phyloP scores from a whole-genome alignment of 2,888 invertebrate species.

The Xestia c-nigrum region DNA sequence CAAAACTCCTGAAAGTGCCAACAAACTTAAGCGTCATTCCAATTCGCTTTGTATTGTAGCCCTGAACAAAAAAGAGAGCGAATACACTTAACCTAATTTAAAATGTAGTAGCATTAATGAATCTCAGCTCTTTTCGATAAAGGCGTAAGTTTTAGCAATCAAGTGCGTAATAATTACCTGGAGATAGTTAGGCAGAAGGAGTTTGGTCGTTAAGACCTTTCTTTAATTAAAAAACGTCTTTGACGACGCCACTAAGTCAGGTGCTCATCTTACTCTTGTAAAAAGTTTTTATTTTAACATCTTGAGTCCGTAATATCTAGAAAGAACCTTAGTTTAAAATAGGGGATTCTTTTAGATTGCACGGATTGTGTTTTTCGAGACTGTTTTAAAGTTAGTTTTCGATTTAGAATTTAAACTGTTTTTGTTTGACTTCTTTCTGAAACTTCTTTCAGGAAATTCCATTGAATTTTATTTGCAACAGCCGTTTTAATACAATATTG shows the following conservation, averaged over 20 bases:
- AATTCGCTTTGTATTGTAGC: constrained; percentile 23
- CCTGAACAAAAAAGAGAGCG: constrained; percentile 34
- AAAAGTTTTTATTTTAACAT: constrained; percentile 58
- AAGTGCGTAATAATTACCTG: constrained; percentile 59
- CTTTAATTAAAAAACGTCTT: constrained; percentile 67
- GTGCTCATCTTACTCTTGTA: constrained; percentile 43
- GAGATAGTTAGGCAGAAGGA: constrained; percentile 48
- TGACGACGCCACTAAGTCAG: constrained; percentile 57
- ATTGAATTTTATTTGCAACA: constrained; percentile 14
- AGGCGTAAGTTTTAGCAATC: constrained; percentile 46
- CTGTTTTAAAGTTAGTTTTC: constrained; percentile 25
- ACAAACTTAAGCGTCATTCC: constrained; percentile 35
- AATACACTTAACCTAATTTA: constrained; percentile 54
- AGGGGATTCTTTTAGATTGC: constrained; percentile 18
- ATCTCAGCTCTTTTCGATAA: constrained; percentile 48
- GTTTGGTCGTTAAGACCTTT: constrained; percentile 50
- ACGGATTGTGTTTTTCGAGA: constrained; percentile 23
- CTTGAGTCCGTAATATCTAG: constrained; percentile 51
- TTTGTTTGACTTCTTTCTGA: constrained; percentile 31
- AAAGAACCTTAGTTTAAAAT: constrained; percentile 32
- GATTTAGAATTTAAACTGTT: constrained; percentile 35
- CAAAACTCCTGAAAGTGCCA: constrained; percentile 32
- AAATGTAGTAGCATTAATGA: constrained; percentile 40
- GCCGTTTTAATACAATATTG: neutral
- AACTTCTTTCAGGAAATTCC: neutral